Conservation (phyloP, 2,113 vertebrate genomes). For the Centropus unirufus region DNA sequence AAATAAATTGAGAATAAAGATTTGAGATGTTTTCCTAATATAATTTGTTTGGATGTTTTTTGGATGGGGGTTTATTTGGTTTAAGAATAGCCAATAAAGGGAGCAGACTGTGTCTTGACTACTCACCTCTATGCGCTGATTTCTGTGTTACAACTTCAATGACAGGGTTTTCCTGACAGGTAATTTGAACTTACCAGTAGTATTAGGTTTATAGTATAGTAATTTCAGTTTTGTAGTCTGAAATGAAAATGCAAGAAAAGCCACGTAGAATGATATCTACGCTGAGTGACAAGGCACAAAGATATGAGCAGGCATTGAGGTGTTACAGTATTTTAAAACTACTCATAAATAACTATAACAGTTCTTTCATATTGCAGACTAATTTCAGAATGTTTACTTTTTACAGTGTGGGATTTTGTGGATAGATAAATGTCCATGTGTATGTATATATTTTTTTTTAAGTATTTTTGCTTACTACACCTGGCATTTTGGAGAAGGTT, state of each 20-base stretch:
- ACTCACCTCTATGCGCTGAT: background rate
- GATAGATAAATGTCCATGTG: background rate
- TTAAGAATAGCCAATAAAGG: background rate
- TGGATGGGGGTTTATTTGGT: background rate
- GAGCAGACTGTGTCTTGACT: background rate
- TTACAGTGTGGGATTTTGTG: slow-evolving; percentile 23
- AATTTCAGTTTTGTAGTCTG: background rate
- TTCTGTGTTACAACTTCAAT: background rate
- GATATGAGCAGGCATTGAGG: background rate
- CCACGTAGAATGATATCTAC: background rate
- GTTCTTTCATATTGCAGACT: background rate
- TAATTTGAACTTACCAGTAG: background rate
- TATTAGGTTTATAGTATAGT: background rate
- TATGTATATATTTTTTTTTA: background rate
- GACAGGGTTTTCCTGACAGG: background rate
- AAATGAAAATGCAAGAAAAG: background rate
- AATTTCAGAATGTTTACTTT: background rate
- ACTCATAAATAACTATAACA: background rate
- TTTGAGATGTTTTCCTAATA: background rate
- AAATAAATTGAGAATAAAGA: background rate
- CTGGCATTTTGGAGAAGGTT: slow-evolving; percentile 65
- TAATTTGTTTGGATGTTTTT: background rate
- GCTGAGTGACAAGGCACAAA: background rate
- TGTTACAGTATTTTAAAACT: background rate
- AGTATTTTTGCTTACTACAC: slow-evolving; percentile 40